These are phyloP conservation scores for Tachyglossus aculeatus DNA, from an alignment of 2,797 vertebrate genomes.

Conservation along the genomic window DNA sequence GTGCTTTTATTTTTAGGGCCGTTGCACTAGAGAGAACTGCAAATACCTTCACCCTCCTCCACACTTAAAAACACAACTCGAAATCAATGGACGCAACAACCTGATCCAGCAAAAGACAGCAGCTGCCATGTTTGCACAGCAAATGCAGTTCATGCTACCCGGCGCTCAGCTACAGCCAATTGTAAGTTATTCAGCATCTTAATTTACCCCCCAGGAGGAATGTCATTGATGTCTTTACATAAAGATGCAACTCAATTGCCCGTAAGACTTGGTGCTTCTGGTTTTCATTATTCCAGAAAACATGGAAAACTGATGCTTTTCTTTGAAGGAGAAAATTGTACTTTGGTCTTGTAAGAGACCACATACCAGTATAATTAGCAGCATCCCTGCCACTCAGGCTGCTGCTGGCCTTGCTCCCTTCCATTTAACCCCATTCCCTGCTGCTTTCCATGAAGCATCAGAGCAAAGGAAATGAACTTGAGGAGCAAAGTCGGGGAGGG, in stretches of 20 bases:
- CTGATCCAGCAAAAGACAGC: constrained; percentile 97
- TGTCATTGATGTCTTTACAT: neutral
- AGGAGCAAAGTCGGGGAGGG: too few species aligned
- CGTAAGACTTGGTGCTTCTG: too few species aligned
- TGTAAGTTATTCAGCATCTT: constrained; percentile 74
- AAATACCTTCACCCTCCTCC: constrained; percentile 98
- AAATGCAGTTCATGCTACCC: constrained; percentile 97
- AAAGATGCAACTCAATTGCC: fast-evolving
- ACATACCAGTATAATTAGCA: too few species aligned
- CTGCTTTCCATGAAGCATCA: too few species aligned
- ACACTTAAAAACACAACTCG: constrained; percentile 96
- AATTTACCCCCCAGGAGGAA: fast-evolving
- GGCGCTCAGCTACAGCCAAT: constrained; percentile 92
- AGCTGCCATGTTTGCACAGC: constrained; percentile 96
- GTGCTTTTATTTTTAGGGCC: constrained; percentile 79
- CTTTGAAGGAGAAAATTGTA: too few species aligned
- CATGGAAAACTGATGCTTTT: too few species aligned
- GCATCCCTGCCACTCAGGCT: too few species aligned
- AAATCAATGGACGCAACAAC: constrained; percentile 97
- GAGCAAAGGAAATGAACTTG: too few species aligned
- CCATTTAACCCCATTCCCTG: too few species aligned
- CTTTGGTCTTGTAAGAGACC: too few species aligned
- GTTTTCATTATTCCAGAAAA: too few species aligned
- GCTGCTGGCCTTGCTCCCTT: too few species aligned
- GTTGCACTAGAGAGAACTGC: constrained; percentile 96